Evolutionary conservation across 2,113 vertebrate species (phyloP).

Genomic region (Cromileptes altivelis): DNA sequence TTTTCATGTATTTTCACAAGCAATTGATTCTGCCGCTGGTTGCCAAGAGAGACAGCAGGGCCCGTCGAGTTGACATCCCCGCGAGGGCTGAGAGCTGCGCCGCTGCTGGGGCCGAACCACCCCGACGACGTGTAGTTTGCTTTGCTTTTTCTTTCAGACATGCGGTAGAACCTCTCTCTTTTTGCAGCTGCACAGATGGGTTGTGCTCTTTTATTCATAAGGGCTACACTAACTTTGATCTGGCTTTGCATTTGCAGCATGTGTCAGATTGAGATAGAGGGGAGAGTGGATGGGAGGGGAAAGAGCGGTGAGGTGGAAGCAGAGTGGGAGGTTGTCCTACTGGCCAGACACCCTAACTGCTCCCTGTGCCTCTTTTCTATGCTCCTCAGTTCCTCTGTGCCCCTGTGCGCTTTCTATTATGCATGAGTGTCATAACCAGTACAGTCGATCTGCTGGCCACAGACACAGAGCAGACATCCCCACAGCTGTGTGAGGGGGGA

Average conservation of each 20-base stretch:
- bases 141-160: constrained; percentile 40
- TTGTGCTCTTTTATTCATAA: constrained; percentile 83
- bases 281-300: constrained; percentile 17
- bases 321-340: constrained; percentile 40
- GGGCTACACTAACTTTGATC: constrained; percentile 80
- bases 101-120: not conserved
- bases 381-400: constrained; percentile 33
- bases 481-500: constrained; percentile 13
- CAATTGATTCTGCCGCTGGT: constrained; percentile 38
- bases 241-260: constrained; percentile 71
- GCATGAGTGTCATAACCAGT: constrained; percentile 64
- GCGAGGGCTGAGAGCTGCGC: not conserved
- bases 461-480: constrained; percentile 28
- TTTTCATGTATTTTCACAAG: constrained; percentile 57
- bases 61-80: not conserved
- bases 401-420: constrained; percentile 61
- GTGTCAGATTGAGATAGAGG: constrained; percentile 52
- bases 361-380: constrained; percentile 29
- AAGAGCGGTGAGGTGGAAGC: constrained; percentile 15
- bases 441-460: constrained; percentile 45
- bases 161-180: constrained; percentile 50
- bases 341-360: constrained; percentile 47
- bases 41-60: constrained; percentile 34
- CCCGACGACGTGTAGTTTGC: constrained; percentile 11
- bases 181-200: constrained; percentile 76